Evolutionary conservation across 2,888 invertebrate species (phyloP).

Genomic region (Mactromeris polynyma): DNA sequence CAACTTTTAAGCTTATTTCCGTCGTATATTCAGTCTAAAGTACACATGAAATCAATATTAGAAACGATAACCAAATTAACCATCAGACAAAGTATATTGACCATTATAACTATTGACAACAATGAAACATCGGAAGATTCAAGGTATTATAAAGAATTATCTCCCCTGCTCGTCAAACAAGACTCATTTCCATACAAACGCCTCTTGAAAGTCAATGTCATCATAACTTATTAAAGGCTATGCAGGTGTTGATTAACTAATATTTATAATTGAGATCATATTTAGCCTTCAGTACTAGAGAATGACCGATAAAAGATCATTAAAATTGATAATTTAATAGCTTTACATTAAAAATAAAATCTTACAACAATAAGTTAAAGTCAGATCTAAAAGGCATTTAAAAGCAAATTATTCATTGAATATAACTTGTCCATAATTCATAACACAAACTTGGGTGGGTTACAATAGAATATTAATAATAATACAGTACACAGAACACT

Average conservation of each 20-base stretch:
- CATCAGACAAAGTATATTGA: neutral
- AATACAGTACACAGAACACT: neutral
- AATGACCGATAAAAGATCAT: neutral
- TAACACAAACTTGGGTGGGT: constrained; percentile 4
- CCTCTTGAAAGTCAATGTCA: neutral
- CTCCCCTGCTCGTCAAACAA: neutral
- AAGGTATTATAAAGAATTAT: neutral
- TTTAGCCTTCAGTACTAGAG: neutral
- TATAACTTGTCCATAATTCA: neutral
- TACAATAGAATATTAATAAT: neutral
- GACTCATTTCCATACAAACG: neutral
- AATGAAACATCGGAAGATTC: neutral
- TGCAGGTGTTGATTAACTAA: neutral
- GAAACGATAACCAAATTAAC: neutral
- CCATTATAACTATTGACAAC: constrained; percentile 2
- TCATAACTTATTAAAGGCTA: neutral
- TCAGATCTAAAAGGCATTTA: neutral
- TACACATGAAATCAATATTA: constrained; percentile 13
- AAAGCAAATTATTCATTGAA: constrained; percentile 1
- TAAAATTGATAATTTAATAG: neutral
- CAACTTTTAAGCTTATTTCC: neutral
- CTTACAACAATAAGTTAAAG: neutral
- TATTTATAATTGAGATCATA: constrained; percentile 1
- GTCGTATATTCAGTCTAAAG: neutral
- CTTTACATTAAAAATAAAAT: neutral